These are phyloP conservation scores for Diploscapter pachys DNA, from an alignment of 1,140 invertebrate species.

Conservation along the genomic window DNA sequence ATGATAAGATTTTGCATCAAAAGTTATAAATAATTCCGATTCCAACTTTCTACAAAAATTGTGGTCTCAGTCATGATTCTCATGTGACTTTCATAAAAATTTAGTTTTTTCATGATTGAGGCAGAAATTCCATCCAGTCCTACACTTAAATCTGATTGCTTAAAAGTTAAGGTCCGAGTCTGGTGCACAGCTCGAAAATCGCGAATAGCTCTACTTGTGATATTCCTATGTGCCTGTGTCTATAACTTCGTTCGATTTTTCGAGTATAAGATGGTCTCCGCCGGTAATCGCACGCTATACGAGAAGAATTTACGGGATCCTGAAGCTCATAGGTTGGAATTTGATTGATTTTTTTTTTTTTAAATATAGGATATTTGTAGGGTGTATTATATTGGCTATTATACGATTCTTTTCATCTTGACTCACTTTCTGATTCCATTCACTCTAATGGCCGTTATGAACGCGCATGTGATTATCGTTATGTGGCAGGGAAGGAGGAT, in stretches of 20 bases:
- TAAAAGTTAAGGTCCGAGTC: constrained; percentile 38
- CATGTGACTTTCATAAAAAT: too few relatives aligned
- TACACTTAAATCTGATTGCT: neutral
- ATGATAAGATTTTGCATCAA: too few relatives aligned
- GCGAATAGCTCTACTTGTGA: constrained; percentile 41
- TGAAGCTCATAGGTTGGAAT: constrained; percentile 13
- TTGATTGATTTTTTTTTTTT: neutral
- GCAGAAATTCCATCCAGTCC: too few relatives aligned
- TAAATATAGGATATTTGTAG: constrained; percentile 1
- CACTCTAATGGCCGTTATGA: constrained; percentile 44
- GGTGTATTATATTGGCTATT: constrained; percentile 44
- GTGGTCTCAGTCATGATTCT: too few relatives aligned
- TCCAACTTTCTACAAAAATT: too few relatives aligned
- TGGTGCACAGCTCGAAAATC: constrained; percentile 53
- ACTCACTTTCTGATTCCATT: constrained; percentile 56
- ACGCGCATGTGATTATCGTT: constrained; percentile 45
- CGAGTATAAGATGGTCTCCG: constrained; percentile 46
- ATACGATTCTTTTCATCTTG: constrained; percentile 47
- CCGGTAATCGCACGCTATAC: constrained; percentile 37
- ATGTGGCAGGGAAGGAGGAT: constrained; percentile 45
- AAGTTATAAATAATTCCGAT: too few relatives aligned
- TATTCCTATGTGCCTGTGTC: constrained; percentile 43
- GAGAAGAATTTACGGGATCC: constrained; percentile 44
- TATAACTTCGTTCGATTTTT: constrained; percentile 54
- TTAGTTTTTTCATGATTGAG: too few relatives aligned